Evolutionary conservation across 2,888 invertebrate genomes (phyloP).

Genomic region (Vanessa cardui): DNA sequence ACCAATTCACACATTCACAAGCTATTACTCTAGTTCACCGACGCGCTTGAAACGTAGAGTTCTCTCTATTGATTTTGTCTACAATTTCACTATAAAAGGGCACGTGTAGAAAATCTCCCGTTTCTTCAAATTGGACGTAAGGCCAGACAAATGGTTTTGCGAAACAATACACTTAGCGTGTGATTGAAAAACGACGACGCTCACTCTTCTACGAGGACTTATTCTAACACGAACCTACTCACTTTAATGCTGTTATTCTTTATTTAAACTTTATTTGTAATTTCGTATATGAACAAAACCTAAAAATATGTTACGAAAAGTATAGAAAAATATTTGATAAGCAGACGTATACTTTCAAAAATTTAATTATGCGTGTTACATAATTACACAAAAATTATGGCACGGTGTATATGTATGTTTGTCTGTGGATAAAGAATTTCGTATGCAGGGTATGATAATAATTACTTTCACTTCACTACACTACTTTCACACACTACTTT

Average conservation of each 20-base stretch:
- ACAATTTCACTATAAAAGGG: constrained; percentile 30
- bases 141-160: constrained; percentile 59
- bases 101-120: constrained; percentile 37
- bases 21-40: not conserved
- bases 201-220: constrained; percentile 22
- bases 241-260: not conserved
- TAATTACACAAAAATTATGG: too few species aligned
- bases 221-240: not conserved
- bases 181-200: constrained; percentile 44
- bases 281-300: too few species aligned
- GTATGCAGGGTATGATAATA: too few species aligned
- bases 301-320: too few species aligned
- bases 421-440: too few species aligned
- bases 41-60: not conserved
- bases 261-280: not conserved
- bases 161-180: constrained; percentile 57
- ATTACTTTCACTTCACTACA: too few species aligned
- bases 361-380: too few species aligned
- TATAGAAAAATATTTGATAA: too few species aligned
- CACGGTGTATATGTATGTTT: too few species aligned
- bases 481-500: too few species aligned
- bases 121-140: constrained; percentile 53
- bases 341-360: too few species aligned
- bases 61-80: constrained; percentile 19
- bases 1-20: too few species aligned